phyloP scores from a whole-genome alignment of 2,888 invertebrate genomes.

The Drosophila ezoana region DNA sequence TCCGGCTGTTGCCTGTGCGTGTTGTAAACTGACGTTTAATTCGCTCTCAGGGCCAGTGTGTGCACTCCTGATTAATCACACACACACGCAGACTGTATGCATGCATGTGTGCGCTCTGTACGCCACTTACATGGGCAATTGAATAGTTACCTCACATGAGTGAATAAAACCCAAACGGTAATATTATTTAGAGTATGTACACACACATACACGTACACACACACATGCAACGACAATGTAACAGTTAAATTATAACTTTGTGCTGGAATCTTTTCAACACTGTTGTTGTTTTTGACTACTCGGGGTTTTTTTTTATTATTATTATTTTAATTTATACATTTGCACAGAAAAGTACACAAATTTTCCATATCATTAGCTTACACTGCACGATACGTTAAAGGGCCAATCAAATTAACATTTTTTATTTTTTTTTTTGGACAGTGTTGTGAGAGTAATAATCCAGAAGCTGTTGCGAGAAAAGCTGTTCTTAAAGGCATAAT shows the following conservation, averaged over 20 bases:
- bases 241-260: constrained; percentile 42
- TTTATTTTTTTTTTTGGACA: not conserved
- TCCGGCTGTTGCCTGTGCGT: not conserved
- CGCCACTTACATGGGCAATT: constrained; percentile 20
- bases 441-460: not conserved
- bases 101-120: not conserved
- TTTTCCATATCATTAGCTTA: constrained; percentile 60
- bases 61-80: constrained; percentile 20
- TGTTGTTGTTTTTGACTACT: not conserved
- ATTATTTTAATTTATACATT: constrained; percentile 62
- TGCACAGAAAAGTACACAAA: constrained; percentile 56
- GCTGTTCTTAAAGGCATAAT: too few relatives aligned
- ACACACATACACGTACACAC: not conserved
- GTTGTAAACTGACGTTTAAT: constrained; percentile 24
- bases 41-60: constrained; percentile 29
- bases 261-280: constrained; percentile 11
- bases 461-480: constrained; percentile 1
- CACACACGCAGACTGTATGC: constrained; percentile 6
- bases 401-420: constrained; percentile 1
- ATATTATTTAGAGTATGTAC: constrained; percentile 14
- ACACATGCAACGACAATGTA: constrained; percentile 19
- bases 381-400: constrained; percentile 32
- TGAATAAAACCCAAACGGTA: constrained; percentile 33
- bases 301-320: constrained; percentile 23
- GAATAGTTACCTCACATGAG: constrained; percentile 16